phyloP scores from a whole-genome alignment of 2,113 vertebrate genomes.

The Phodopus roborovskii region DNA sequence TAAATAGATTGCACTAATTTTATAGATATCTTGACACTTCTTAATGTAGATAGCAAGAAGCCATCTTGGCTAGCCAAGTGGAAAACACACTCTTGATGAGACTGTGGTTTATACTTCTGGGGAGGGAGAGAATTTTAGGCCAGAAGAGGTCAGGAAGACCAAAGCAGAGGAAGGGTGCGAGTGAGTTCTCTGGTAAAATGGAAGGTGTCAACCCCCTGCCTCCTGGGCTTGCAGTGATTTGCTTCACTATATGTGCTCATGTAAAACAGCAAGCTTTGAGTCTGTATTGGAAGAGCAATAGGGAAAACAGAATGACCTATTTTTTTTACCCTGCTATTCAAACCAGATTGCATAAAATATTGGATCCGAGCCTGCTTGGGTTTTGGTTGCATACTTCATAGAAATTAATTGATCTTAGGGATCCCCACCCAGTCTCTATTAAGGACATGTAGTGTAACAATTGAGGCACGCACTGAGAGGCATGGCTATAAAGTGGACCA shows the following conservation, averaged over 20 bases:
- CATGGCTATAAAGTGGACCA: neutral
- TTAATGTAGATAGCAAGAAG: conserved; percentile 7
- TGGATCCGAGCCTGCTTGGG: neutral
- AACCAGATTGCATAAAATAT: conserved; percentile 12
- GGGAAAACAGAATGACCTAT: neutral
- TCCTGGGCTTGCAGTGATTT: neutral
- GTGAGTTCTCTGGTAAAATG: neutral
- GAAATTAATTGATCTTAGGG: neutral
- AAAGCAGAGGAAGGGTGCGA: neutral
- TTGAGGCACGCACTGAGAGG: neutral
- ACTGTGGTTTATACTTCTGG: neutral
- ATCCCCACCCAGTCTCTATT: neutral
- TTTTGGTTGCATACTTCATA: neutral
- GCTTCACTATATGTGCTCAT: neutral
- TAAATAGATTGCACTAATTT: conserved; percentile 74
- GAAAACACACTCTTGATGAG: neutral
- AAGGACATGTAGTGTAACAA: neutral
- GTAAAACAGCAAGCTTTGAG: neutral
- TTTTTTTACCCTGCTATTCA: conserved; percentile 2
- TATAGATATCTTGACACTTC: conserved; percentile 32
- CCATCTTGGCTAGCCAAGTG: neutral
- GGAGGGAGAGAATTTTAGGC: neutral
- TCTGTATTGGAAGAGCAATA: neutral
- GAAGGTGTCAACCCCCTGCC: neutral
- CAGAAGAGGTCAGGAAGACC: neutral